Conservation (phyloP, 2,888 invertebrate species). For the Spisula subtruncata region DNA sequence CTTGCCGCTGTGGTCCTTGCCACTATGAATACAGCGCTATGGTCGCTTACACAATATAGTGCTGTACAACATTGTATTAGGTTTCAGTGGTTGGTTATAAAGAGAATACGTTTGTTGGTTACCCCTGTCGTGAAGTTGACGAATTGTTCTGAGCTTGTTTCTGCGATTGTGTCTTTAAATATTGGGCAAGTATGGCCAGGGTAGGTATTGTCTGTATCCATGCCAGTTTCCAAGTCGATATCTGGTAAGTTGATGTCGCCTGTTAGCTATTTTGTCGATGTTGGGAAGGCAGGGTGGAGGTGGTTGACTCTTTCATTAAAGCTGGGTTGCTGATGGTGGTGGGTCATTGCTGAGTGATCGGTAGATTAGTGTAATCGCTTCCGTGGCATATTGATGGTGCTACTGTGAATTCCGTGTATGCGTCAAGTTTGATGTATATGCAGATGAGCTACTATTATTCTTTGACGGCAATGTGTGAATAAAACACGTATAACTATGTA, state of each 20-base stretch:
- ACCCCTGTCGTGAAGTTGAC: not conserved
- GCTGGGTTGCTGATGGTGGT: too few species aligned
- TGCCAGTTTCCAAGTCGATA: not conserved
- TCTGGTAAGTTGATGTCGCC: conserved; percentile 50
- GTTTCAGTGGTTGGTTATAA: not conserved
- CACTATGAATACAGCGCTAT: too few species aligned
- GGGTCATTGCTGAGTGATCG: too few species aligned
- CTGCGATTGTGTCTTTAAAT: not conserved
- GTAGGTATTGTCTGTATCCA: too few species aligned
- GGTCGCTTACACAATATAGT: not conserved
- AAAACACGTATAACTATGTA: too few species aligned
- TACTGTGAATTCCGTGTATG: too few species aligned
- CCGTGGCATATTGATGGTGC: too few species aligned
- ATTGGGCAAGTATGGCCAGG: not conserved
- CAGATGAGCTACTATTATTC: too few species aligned
- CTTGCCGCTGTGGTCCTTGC: not conserved
- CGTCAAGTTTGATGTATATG: too few species aligned
- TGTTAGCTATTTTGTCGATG: conserved; percentile 43
- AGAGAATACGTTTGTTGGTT: not conserved
- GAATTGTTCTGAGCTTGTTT: not conserved
- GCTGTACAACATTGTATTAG: not conserved
- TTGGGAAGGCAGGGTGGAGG: not conserved
- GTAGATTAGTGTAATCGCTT: too few species aligned
- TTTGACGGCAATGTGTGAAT: too few species aligned
- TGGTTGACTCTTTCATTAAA: too few species aligned